Conservation (phyloP, 2,113 vertebrate genomes). For the Chroicocephalus ridibundus region DNA sequence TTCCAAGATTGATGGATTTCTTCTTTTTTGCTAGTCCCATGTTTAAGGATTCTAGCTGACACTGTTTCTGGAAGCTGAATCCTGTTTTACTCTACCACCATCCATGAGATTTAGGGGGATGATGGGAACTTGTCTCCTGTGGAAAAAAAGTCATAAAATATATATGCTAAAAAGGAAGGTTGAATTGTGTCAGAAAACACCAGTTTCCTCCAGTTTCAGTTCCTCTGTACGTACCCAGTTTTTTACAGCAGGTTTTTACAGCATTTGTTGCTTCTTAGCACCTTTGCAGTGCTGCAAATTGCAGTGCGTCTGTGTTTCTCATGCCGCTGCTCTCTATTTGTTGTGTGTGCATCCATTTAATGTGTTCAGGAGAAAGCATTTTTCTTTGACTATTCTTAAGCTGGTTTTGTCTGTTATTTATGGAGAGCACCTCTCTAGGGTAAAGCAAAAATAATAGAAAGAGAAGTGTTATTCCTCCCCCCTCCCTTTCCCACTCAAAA, state of each 20-base stretch:
- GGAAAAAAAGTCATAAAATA: neutral
- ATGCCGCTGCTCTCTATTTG: neutral
- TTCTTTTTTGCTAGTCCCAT: neutral
- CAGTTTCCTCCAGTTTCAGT: neutral
- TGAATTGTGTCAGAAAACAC: neutral
- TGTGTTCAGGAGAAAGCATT: neutral
- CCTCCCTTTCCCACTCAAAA: neutral
- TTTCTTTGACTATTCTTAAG: neutral
- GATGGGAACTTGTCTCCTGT: neutral
- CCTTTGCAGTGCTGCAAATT: neutral
- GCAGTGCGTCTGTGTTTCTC: neutral
- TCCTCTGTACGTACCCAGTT: neutral
- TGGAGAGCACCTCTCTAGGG: neutral
- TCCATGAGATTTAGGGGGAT: neutral
- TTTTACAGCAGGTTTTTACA: neutral
- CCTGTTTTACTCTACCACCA: neutral
- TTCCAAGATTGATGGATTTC: neutral
- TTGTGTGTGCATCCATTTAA: fast-evolving
- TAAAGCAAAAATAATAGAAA: neutral
- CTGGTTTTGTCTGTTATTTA: neutral
- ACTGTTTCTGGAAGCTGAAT: neutral
- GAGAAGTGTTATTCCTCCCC: neutral
- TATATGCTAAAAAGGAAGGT: neutral
- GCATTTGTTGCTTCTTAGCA: neutral
- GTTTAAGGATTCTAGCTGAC: neutral